phyloP scores from a whole-genome alignment of 2,113 vertebrate species.

The Elephas maximus region DNA sequence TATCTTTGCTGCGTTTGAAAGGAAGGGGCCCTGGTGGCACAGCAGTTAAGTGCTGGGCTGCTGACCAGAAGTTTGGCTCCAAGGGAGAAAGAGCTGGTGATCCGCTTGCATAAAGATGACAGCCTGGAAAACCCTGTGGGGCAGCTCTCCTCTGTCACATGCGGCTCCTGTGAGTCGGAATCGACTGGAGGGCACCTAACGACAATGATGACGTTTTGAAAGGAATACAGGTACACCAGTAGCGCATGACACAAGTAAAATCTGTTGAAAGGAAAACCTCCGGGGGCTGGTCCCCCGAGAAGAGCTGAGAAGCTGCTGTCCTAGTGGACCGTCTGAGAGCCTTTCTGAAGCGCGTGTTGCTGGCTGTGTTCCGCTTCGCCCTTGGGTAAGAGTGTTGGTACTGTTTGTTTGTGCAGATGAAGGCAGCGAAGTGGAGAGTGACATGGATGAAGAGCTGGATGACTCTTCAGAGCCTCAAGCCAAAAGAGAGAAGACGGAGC shows the following conservation, averaged over 20 bases:
- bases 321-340: too few relatives aligned
- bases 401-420: constrained; percentile 91
- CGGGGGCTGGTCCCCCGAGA: background rate
- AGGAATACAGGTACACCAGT: background rate
- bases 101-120: too few relatives aligned
- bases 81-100: too few relatives aligned
- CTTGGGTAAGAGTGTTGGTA: constrained; percentile 71
- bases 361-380: background rate
- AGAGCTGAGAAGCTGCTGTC: background rate
- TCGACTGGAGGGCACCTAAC: too few relatives aligned
- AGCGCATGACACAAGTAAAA: background rate
- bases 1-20: background rate
- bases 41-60: too few relatives aligned
- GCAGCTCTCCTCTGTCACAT: too few relatives aligned
- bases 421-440: constrained; percentile 93
- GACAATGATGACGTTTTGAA: too few relatives aligned
- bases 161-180: too few relatives aligned
- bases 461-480: constrained; percentile 92
- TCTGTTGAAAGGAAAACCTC: background rate
- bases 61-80: too few relatives aligned
- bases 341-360: background rate
- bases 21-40: background rate
- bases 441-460: constrained; percentile 92
- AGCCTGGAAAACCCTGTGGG: too few relatives aligned
- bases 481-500: constrained; percentile 92